Evolutionary conservation across 2,888 invertebrate genomes (phyloP), one percentile per base, ranked within the genome.

Genomic region (Tubulanus polymorphus): DNA sequence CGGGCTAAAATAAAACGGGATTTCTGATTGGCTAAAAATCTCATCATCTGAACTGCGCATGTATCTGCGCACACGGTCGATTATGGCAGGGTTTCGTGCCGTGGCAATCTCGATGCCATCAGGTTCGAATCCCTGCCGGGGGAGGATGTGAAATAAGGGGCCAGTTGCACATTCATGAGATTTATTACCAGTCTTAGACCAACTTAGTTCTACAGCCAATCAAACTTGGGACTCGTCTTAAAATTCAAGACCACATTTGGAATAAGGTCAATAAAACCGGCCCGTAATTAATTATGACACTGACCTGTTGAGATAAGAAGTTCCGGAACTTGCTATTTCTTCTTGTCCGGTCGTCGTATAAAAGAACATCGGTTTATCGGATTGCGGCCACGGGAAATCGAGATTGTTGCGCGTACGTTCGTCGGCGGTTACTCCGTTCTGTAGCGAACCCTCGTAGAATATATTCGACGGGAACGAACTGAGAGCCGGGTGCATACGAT

Each of bases 391-490:
- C 0, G 96, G 95, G 75, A 99, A 99, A 72, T 97, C 96, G 58
- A 96, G 87, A 72, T 67, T 69, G 47, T 85, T 82, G 61, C 96
- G 82, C 62, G 90, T 89, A 8, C 97, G 84, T 73, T 99, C 97
- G 72, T 93, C 96, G 1, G 95, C 91, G 67, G 95, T 94, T 1
- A 99, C 97, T 1, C 99, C 99, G 79, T 99, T 99, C 78, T 99
- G 99, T 49, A 99, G 84, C 2, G 94, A 94, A 0, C 99, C 97
- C 76, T 99, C 99, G 74, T 99, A 99, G 81, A 99, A 99, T 81
- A 97, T 96, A 80, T 99, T 97, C 0, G 96, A 97, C 0, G 99
- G 99, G 78, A 99, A 99, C 56, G 93, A 87, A 0, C 94, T 93
- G 8, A 99, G 83, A 71, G 94, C 93, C 0, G 99, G 99, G 75